Evolutionary conservation across 2,888 invertebrate species (phyloP).

Genomic region (Helleia helle): DNA sequence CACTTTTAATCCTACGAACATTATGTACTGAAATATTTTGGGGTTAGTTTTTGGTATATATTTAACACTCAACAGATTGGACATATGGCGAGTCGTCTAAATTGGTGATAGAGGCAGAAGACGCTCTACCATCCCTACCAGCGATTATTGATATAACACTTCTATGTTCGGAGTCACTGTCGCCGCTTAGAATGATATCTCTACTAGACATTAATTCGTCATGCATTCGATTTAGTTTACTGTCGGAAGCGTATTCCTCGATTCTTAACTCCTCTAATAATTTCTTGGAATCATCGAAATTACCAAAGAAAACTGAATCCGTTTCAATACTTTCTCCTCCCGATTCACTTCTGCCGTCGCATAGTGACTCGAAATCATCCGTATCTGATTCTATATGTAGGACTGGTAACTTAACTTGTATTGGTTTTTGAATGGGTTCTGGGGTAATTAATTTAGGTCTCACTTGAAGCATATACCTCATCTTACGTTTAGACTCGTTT

Average conservation of each 20-base stretch:
- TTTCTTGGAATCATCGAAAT: constrained; percentile 70
- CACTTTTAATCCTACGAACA: too few relatives aligned
- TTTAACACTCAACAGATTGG: constrained; percentile 54
- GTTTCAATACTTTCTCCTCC: constrained; percentile 91
- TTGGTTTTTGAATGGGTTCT: constrained; percentile 31
- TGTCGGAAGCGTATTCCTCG: constrained; percentile 37
- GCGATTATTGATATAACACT: constrained; percentile 65
- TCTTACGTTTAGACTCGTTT: constrained; percentile 72
- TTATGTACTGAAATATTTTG: constrained; percentile 12
- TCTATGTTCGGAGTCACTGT: constrained; percentile 64
- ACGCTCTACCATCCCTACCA: constrained; percentile 48
- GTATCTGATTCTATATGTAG: constrained; percentile 72
- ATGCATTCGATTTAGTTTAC: constrained; percentile 33
- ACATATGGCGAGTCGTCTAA: constrained; percentile 49
- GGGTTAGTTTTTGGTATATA: constrained; percentile 21
- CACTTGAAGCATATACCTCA: constrained; percentile 59
- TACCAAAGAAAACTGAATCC: constrained; percentile 89
- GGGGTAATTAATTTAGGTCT: constrained; percentile 41
- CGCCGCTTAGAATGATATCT: constrained; percentile 62
- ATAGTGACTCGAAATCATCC: constrained; percentile 83
- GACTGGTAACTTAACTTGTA: constrained; percentile 36
- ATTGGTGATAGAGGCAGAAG: constrained; percentile 45
- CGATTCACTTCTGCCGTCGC: constrained; percentile 88
- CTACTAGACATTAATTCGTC: constrained; percentile 49
- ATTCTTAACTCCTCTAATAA: constrained; percentile 52